Evolutionary conservation across 2,888 invertebrate genomes (phyloP).

Genomic region (Oxytorus armatus): DNA sequence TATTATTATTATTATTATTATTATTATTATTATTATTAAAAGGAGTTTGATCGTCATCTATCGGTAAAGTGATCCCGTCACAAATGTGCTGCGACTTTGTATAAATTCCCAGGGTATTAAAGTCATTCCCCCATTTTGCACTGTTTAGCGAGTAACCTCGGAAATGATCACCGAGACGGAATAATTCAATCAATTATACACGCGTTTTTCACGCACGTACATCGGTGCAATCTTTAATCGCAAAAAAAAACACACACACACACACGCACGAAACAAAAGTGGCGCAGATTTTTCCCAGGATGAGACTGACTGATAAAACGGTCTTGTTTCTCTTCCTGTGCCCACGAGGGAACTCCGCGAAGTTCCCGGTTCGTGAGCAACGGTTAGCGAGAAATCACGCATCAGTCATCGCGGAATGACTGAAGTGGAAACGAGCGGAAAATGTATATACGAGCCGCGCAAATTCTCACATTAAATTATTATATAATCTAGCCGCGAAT

Average conservation of each 20-base stretch:
- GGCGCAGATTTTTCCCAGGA: conserved; percentile 59
- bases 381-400: conserved; percentile 10
- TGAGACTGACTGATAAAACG: conserved; percentile 57
- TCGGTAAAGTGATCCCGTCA: background rate
- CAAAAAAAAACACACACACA: conserved; percentile 28
- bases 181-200: conserved; percentile 77
- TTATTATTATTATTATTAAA: background rate
- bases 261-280: conserved; percentile 5
- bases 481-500: too few species aligned
- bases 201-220: conserved; percentile 75
- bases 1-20: conserved; percentile 16
- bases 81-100: conserved; percentile 1
- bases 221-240: conserved; percentile 68
- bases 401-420: conserved; percentile 13
- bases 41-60: background rate
- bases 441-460: conserved; percentile 30
- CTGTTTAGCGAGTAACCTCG: conserved; percentile 51
- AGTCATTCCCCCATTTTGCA: background rate
- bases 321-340: conserved; percentile 21
- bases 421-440: conserved; percentile 31
- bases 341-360: background rate
- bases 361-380: conserved; percentile 13
- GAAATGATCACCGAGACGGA: conserved; percentile 72
- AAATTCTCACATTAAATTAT: conserved; percentile 27
- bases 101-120: background rate